A percentile compares a stretch with the other conserved stretches of the same genome.
Evolutionary conservation across 2,797 vertebrate species (phyloP).

Genomic region (Megaceryle alcyon): DNA sequence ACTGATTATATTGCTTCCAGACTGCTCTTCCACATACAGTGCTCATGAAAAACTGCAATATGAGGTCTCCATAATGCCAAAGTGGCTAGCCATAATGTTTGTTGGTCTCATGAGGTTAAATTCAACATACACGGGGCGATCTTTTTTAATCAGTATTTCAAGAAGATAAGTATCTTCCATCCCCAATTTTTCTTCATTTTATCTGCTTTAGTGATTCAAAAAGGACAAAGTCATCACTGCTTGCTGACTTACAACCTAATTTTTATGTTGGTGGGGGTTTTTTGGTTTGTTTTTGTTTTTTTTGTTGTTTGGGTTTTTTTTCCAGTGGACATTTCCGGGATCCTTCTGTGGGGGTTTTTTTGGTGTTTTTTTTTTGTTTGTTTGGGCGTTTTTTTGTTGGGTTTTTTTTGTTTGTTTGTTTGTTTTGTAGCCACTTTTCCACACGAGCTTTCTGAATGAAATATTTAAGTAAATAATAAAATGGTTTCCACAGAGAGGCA

Average conservation of each 20-base stretch:
- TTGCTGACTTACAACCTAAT: neutral
- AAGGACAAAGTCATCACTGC: neutral
- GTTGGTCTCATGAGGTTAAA: neutral
- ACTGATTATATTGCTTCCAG: neutral
- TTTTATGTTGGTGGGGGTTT: neutral
- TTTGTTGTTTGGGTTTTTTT: too few species aligned
- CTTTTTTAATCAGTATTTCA: neutral
- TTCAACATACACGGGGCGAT: neutral
- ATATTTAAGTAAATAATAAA: conserved; percentile 46
- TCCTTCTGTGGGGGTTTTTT: neutral
- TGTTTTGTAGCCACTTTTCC: neutral
- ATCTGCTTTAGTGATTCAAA: neutral
- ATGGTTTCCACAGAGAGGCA: neutral
- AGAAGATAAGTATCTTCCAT: neutral
- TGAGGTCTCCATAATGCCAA: neutral
- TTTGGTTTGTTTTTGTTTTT: neutral
- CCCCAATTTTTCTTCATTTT: neutral
- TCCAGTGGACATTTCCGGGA: neutral
- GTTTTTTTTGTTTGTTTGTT: too few species aligned
- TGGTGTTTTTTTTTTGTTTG: neutral
- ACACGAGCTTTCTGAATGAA: neutral
- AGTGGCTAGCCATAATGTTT: neutral
- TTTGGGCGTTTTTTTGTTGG: too few species aligned
- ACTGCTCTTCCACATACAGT: neutral
- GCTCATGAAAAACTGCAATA: neutral